Evolutionary conservation across 92 coral and sea anemone genomes (phyloP), one percentile per base, ranked within the genome.

Genomic region (Porites lobata): DNA sequence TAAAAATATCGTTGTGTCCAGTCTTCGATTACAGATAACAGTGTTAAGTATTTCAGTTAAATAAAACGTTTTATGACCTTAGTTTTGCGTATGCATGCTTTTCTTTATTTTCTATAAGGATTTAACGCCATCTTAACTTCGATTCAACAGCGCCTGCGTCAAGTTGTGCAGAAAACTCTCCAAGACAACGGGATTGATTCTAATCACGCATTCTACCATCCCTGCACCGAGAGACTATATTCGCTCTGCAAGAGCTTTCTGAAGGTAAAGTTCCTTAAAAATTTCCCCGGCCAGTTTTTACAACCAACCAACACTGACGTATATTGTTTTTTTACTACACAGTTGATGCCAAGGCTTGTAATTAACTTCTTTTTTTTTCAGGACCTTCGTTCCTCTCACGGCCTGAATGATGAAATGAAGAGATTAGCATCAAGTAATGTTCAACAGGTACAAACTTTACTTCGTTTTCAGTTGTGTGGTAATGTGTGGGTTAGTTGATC

Each of bases 371-470:
- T 38, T 6, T 38, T 3, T 38, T 61, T 43, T 54, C 72, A 96
- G 99, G 99, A 96, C 90, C 89, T 96, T 64, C 94, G 90, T 67
- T 90, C 99, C 13, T 96, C 99, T 61, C 97, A 95, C 65, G 98
- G 98, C 26, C 85, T 96, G 62, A 96, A 95, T 76, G 93, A 96
- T 9, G 98, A 96, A 72, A 96, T 96, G 99, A 96, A 96, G 80
- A 89, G 95, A 90, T 90, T 95, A 9, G 99, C 99, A 15, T 93
- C 87, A 24, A 93, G 96, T 58, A 96, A 95, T 68, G 99, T 95
- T 38, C 86, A 91, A 9, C 98, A 96, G 96, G 99, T 96, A 90
- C 17, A 14, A 1, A 15, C 11, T 17, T 9, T 0, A 14, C 24
- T n/a, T 53, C 22, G 15, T 12, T 50, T 21, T 80, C 3, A 17